phyloP scores from a whole-genome alignment of 1,140 invertebrate species.

The Tribolium madens region DNA sequence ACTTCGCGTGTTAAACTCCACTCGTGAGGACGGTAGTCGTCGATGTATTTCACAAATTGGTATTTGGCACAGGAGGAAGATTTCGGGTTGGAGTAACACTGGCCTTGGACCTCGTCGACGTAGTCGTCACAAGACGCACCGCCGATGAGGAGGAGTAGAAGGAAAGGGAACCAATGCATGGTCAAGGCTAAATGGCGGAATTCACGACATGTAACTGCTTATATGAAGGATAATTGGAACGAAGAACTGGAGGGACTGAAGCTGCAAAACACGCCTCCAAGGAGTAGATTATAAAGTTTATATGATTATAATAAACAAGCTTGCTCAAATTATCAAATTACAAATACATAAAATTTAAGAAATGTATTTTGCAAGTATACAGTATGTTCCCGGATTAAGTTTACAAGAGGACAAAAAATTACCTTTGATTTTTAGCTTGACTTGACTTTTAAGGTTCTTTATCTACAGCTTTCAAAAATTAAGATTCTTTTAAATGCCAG shows the following conservation, averaged over 20 bases:
- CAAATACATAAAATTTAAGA: no score
- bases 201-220: background rate
- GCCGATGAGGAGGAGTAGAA: background rate
- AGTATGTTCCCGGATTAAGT: no score
- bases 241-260: constrained; percentile 13
- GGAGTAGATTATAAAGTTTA: no score
- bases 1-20: constrained; percentile 51
- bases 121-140: constrained; percentile 50
- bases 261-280: constrained; percentile 1
- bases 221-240: constrained; percentile 30
- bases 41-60: constrained; percentile 52
- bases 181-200: constrained; percentile 1
- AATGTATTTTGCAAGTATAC: no score
- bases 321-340: no score
- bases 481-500: no score
- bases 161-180: background rate
- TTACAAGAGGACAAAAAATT: no score
- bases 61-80: constrained; percentile 57
- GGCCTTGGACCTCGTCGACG: constrained; percentile 49
- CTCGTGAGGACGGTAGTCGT: constrained; percentile 47
- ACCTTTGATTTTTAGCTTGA: no score
- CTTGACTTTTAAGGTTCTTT: no score
- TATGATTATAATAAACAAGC: no score
- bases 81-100: constrained; percentile 48
- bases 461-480: no score